A percentile compares a stretch with the other conserved stretches of the same genome.
Evolutionary conservation across 2,113 vertebrate species (phyloP).

Genomic region (pig (Sus scrofa)): DNA sequence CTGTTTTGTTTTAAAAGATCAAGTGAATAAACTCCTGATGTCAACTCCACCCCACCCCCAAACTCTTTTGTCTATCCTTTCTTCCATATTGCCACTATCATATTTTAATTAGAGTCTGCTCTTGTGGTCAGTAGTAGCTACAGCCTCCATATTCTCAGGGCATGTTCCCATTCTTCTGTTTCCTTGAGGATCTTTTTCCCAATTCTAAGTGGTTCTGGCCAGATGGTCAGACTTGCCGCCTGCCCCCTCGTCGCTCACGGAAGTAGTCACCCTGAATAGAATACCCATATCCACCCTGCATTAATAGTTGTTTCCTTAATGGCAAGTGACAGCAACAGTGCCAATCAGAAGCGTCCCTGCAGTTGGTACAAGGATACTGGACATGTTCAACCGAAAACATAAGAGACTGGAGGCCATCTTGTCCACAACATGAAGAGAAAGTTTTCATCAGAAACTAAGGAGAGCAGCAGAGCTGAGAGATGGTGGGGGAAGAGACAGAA

Average conservation of each 20-base stretch:
- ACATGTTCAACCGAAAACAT: not conserved
- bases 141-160: not conserved
- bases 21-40: not conserved
- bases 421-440: not conserved
- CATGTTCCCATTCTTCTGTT: not conserved
- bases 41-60: not conserved
- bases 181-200: not conserved
- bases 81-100: not conserved
- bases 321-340: not conserved
- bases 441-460: not conserved
- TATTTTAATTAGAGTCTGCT: not conserved
- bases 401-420: not conserved
- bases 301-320: not conserved
- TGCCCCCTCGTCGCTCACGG: not conserved
- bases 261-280: not conserved
- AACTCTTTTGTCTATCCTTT: not conserved
- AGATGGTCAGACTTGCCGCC: not conserved
- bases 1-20: conserved; percentile 22
- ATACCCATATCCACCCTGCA: not conserved
- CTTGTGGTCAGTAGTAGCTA: not conserved
- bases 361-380: not conserved
- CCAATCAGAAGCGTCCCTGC: not conserved
- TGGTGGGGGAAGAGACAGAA: not conserved
- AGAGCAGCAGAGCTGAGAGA: not conserved
- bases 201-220: not conserved